A percentile compares a stretch with the other conserved stretches of the same genome.
These are phyloP conservation scores for Myotis planiceps DNA, from an alignment of 2,797 vertebrate genomes.

Conservation along the genomic window DNA sequence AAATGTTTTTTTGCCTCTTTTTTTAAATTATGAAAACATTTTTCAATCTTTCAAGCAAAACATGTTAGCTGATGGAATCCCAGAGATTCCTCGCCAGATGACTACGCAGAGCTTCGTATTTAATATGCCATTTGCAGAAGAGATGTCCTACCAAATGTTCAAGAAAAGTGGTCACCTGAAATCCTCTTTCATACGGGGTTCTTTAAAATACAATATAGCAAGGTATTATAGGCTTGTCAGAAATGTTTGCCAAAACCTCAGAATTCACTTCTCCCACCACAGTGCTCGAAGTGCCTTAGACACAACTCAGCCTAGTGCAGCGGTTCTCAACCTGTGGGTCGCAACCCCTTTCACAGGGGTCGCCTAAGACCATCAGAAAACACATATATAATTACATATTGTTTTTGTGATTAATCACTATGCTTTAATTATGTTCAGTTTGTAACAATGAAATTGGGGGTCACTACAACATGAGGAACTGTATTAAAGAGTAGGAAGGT, in stretches of 20 bases:
- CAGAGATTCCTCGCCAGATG: neutral
- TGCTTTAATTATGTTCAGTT: too few relatives aligned
- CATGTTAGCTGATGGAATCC: neutral
- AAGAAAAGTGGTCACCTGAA: neutral
- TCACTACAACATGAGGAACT: too few relatives aligned
- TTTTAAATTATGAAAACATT: neutral
- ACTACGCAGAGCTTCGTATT: neutral
- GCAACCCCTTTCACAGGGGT: too few relatives aligned
- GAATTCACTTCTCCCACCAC: neutral
- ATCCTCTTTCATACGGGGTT: neutral
- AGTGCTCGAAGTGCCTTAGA: neutral
- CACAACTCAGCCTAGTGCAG: neutral
- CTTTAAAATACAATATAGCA: neutral
- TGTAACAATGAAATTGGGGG: too few relatives aligned
- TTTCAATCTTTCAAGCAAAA: neutral
- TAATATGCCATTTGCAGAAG: neutral
- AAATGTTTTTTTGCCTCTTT: neutral
- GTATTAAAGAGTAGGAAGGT: too few relatives aligned
- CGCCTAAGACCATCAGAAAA: too few relatives aligned
- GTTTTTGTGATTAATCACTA: too few relatives aligned
- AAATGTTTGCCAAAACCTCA: neutral
- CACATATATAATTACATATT: too few relatives aligned
- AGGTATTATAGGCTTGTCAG: neutral
- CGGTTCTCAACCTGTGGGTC: too few relatives aligned
- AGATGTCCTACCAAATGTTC: neutral